Evolutionary conservation across 1,140 invertebrate species (phyloP).

Genomic region (Calosoma granatense): DNA sequence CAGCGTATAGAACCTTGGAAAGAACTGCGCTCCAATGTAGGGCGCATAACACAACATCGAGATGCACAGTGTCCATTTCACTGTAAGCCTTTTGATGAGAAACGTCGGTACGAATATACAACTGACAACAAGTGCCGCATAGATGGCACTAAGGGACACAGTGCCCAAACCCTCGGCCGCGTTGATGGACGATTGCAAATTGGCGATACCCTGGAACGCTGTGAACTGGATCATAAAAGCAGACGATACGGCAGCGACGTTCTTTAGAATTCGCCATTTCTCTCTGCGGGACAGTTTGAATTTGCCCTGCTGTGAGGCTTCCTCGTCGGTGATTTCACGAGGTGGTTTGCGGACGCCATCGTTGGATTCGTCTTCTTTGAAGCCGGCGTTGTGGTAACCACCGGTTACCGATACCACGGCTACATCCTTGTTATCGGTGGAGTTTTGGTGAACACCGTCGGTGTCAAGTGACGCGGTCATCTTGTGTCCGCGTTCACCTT

Average conservation of each 20-base stretch:
- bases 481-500: slow-evolving; percentile 29
- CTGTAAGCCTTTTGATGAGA: slow-evolving; percentile 78
- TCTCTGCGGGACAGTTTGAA: slow-evolving; percentile 64
- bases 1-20: slow-evolving; percentile 79
- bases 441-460: slow-evolving; percentile 19
- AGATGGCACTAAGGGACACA: slow-evolving; percentile 74
- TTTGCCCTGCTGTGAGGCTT: slow-evolving; percentile 56
- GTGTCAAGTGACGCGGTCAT: slow-evolving; percentile 31
- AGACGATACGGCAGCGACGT: slow-evolving; percentile 72
- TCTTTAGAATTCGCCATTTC: slow-evolving; percentile 81
- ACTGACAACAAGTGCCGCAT: slow-evolving; percentile 78
- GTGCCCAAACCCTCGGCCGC: slow-evolving; percentile 73
- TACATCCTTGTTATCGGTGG: slow-evolving; percentile 21
- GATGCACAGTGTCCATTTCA: slow-evolving; percentile 88
- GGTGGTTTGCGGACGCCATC: slow-evolving; percentile 49
- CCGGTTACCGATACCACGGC: slow-evolving; percentile 45
- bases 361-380: slow-evolving; percentile 43
- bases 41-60: slow-evolving; percentile 87
- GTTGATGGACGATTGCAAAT: slow-evolving; percentile 81
- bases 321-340: slow-evolving; percentile 46
- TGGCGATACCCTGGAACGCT: slow-evolving; percentile 81
- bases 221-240: slow-evolving; percentile 92
- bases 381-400: slow-evolving; percentile 56
- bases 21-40: slow-evolving; percentile 90
- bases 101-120: slow-evolving; percentile 89